Evolutionary conservation across 2,113 vertebrate species (phyloP).

Genomic region (Megalops atlanticus): DNA sequence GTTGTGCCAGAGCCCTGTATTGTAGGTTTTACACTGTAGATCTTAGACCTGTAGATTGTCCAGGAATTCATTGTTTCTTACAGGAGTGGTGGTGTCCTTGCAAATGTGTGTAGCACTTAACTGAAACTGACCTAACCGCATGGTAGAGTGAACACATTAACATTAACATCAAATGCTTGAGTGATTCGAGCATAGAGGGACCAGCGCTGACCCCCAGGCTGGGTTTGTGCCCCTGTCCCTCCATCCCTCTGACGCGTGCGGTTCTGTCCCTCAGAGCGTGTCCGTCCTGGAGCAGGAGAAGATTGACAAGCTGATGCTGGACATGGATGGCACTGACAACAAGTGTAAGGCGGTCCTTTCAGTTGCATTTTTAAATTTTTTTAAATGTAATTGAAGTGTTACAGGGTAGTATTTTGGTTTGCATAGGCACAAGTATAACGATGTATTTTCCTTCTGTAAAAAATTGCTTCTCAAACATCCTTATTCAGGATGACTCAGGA

Average conservation of each 20-base stretch:
- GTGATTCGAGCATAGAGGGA: not conserved
- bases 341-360: conserved; percentile 83
- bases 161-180: conserved; percentile 32
- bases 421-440: not conserved
- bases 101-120: not conserved
- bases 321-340: conserved; percentile 98
- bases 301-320: conserved; percentile 94
- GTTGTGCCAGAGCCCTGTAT: not conserved
- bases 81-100: not conserved
- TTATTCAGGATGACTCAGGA: not conserved
- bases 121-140: conserved; percentile 1
- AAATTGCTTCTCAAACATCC: not conserved
- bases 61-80: not conserved
- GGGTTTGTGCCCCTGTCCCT: not conserved
- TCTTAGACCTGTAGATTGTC: not conserved
- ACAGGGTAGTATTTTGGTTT: too few relatives aligned
- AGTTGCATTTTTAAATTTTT: not conserved
- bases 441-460: not conserved
- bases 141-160: not conserved
- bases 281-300: conserved; percentile 89
- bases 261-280: conserved; percentile 72
- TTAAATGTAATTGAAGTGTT: too few relatives aligned
- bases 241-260: not conserved
- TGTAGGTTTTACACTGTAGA: not conserved
- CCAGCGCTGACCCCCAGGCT: conserved; percentile 7